Evolutionary conservation across 1,140 invertebrate genomes (phyloP).

Genomic region (Drosophila equinoxialis): DNA sequence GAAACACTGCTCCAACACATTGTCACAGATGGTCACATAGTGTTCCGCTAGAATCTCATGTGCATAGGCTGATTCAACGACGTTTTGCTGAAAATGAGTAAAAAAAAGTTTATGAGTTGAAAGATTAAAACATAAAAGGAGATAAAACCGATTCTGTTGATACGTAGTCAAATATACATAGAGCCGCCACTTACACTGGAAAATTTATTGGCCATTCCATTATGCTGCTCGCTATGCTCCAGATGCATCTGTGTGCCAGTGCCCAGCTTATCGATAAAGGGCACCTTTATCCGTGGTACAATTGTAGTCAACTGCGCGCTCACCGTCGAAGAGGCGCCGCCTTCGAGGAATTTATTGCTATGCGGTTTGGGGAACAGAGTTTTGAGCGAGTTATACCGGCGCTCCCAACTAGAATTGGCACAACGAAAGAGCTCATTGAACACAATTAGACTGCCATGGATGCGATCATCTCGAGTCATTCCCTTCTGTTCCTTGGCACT

Average conservation of each 20-base stretch:
- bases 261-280: slow-evolving; percentile 78
- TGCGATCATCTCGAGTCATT: slow-evolving; percentile 93
- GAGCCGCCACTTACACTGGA: slow-evolving; percentile 49
- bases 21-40: slow-evolving; percentile 91
- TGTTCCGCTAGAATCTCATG: slow-evolving; percentile 92
- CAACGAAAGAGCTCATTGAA: slow-evolving; percentile 97
- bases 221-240: slow-evolving; percentile 66
- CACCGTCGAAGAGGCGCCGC: slow-evolving; percentile 32
- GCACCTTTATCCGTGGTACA: slow-evolving; percentile 82
- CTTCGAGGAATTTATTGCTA: slow-evolving; percentile 77
- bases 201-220: slow-evolving; percentile 62
- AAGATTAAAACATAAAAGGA: no score
- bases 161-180: no score
- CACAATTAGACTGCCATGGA: slow-evolving; percentile 96
- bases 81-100: slow-evolving; percentile 45
- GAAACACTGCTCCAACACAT: slow-evolving; percentile 90
- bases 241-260: slow-evolving; percentile 61
- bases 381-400: slow-evolving; percentile 89
- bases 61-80: slow-evolving; percentile 94
- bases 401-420: slow-evolving; percentile 95
- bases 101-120: no score
- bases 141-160: not conserved
- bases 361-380: slow-evolving; percentile 78
- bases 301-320: slow-evolving; percentile 71
- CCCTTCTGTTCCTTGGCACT: slow-evolving; percentile 88